Percentiles rank a stretch among this genome's conserved stretches.
phyloP scores from a whole-genome alignment of 2,888 invertebrate species.

The Eueremaeus valkanovi region DNA sequence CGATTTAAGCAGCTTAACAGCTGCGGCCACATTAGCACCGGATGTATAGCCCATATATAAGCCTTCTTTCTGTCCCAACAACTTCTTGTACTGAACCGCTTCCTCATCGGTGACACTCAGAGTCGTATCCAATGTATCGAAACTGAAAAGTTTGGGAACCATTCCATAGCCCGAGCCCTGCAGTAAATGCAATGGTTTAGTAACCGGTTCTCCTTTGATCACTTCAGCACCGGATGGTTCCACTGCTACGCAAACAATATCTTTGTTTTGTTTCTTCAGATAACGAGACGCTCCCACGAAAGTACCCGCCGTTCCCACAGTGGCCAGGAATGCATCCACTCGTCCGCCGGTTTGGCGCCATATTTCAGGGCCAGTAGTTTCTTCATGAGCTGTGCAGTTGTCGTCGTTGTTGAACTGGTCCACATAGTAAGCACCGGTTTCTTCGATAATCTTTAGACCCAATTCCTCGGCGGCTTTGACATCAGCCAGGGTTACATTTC shows the following conservation, averaged over 20 bases:
- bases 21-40: conserved; percentile 42
- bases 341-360: conserved; percentile 50
- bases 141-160: conserved; percentile 36
- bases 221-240: conserved; percentile 42
- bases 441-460: conserved; percentile 3
- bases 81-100: conserved; percentile 36
- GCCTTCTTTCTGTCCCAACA: conserved; percentile 41
- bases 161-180: conserved; percentile 42
- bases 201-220: conserved; percentile 38
- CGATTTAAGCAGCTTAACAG: conserved; percentile 40
- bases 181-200: conserved; percentile 41
- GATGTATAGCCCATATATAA: conserved; percentile 39
- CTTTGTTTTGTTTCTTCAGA: conserved; percentile 40
- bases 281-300: conserved; percentile 39
- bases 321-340: conserved; percentile 49
- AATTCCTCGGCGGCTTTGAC: conserved; percentile 35
- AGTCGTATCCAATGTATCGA: conserved; percentile 35
- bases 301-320: conserved; percentile 48
- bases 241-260: conserved; percentile 38
- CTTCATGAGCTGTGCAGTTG: conserved; percentile 49
- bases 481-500: conserved; percentile 41
- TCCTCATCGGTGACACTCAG: conserved; percentile 41
- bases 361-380: conserved; percentile 51
- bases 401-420: conserved; percentile 42
- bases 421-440: conserved; percentile 40